Evolutionary conservation across 2,797 vertebrate species (phyloP), one percentile per base, ranked within the genome.

Genomic region (Cyprinodon diabolis): DNA sequence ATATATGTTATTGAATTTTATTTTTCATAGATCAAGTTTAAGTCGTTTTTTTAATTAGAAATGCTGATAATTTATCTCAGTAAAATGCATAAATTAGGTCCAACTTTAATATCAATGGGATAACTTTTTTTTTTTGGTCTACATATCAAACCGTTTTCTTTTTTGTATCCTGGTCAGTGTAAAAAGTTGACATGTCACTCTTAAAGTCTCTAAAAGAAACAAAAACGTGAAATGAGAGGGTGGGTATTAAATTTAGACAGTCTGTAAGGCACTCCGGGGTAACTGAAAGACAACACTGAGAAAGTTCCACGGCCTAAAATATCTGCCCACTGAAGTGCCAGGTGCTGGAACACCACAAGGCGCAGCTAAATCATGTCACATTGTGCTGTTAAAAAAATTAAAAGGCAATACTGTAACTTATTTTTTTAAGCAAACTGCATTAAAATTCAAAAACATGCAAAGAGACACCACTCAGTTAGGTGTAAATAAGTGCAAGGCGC

Each of bases 281-380:
- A 85, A 84, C 75, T 92, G 93, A 93, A 94, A 95, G 93, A 94
- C 93, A 93, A 94, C 90, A 92, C 93, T 90, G 84, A 94, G 87
- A 87, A 87, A 92, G 89, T 90, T 89, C 84, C 89, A 54, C 65
- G 77, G 86, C 90, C 87, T 75, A 93, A 92, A 94, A 92, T 94
- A 91, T 93, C 92, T 90, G 86, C 87, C 66, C 86, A 83, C 84
- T 83, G 74, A 76, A 86, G 87, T 77, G 90, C 87, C 94, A 94
- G 90, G 86, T 92, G 91, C 72, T 71, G 72, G 68, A 68, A 83
- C 76, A 77, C 69, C 77, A 45, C 4, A 75, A 72, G 75, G 60
- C 63, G 13, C 65, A 78, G 52, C 75, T 82, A 69, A 65, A 60
- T 63, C 4, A 48, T 63, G 52, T 79, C 74, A 60, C 48, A 45